Base-by-base conservation (phyloP, 2,888 invertebrate genomes). In the Lapara coniferarum region DNA sequence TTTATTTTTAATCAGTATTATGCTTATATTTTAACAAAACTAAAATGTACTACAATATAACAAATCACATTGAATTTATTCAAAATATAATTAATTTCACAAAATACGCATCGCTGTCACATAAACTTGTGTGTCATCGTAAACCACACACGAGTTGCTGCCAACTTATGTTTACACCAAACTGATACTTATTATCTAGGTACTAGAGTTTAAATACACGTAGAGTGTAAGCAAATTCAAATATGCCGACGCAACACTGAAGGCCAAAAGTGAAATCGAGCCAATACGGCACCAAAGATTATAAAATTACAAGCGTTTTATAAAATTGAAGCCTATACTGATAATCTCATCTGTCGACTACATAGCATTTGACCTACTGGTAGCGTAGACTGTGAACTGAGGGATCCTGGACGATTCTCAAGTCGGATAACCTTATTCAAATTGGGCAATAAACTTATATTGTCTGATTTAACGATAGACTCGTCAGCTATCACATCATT, bases 51-150 rank as follows among this genome's bases (percentile, higher is more conserved):
- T 58, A 14, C 25, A 44, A 63, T 16, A 46, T 19, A 63, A 63
- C 19, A 57, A 63, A 63, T 12, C n/a, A 19, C 49, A 63, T 44
- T 53, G 53, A 30, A 67, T 66, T 52, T 57, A 55, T 56, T 14
- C 19, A 8, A 55, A 37, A 37, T 55, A 63, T n/a, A 30, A 68
- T 37, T 69, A 52, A 76, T 72, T 70, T 70, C 71, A 52, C 70
- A 71, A 71, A 79, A 78, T 74, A 78, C 80, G 78, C 81, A 79
- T 83, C 79, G 73, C 72, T 75, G 81, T 79, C 80, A 74, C 82
- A 78, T 82, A 79, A 81, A 82, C 75, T 80, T 77, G 74, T 72
- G 75, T 76, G 79, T 81, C 78, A 77, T 74, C 81, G 79, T 83
- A 83, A 83, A 83, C 77, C 77, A 79, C 72, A 78, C 75, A 75